Conservation (phyloP, 2,888 invertebrate species). For the Drosophila dives region DNA sequence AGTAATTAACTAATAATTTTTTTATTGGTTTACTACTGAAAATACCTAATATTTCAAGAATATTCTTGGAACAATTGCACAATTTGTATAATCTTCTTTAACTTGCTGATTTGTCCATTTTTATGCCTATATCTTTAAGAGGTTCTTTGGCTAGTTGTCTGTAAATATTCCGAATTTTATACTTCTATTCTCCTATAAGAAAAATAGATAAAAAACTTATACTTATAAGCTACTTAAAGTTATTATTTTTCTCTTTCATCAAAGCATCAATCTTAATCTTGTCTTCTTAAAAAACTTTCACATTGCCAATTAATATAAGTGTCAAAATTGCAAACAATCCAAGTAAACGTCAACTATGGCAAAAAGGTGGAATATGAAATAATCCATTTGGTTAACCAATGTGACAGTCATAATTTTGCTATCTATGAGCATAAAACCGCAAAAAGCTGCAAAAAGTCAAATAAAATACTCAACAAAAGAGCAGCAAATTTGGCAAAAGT, state of each 20-base stretch:
- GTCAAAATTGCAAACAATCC: constrained; percentile 27
- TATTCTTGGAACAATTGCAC: neutral
- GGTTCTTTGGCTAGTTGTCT: neutral
- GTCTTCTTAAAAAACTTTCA: neutral
- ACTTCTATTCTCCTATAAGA: neutral
- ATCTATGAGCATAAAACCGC: constrained; percentile 21
- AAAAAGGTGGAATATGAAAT: constrained; percentile 20
- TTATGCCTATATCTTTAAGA: too few species aligned
- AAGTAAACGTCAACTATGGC: neutral
- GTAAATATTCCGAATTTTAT: neutral
- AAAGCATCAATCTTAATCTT: neutral
- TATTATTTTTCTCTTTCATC: neutral
- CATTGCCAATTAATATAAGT: constrained; percentile 32
- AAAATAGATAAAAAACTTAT: neutral
- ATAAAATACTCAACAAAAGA: constrained; percentile 36
- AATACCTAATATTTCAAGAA: neutral
- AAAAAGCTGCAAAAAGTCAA: constrained; percentile 40
- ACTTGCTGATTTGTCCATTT: neutral
- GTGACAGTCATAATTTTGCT: constrained; percentile 46
- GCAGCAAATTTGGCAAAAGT: constrained; percentile 56
- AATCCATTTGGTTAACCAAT: constrained; percentile 22
- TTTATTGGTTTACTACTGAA: neutral
- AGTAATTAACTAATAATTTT: neutral
- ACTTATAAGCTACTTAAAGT: neutral
- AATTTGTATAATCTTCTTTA: neutral